Conservation (phyloP, 2,888 invertebrate species). For the Acleris holmiana region DNA sequence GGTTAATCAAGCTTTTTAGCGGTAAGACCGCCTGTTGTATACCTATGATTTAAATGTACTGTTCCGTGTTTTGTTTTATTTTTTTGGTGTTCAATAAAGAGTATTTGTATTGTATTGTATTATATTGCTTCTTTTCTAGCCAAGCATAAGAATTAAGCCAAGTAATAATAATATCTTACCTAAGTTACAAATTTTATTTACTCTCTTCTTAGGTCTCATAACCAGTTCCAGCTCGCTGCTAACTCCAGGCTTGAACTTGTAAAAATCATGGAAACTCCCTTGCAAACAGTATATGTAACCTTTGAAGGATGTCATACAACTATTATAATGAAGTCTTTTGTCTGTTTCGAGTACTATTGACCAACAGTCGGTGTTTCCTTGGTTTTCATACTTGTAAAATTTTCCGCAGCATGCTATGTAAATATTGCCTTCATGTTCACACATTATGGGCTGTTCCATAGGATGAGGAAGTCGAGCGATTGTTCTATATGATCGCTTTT, state of each 20-base stretch:
- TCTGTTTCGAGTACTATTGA: constrained; percentile 49
- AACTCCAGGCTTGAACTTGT: constrained; percentile 62
- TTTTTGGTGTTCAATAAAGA: too few relatives aligned
- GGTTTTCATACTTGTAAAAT: constrained; percentile 62
- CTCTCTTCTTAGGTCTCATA: constrained; percentile 55
- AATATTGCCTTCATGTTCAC: constrained; percentile 57
- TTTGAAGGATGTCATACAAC: constrained; percentile 60
- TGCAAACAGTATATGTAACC: constrained; percentile 69
- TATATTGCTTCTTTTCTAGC: too few relatives aligned
- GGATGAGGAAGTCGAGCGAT: constrained; percentile 66
- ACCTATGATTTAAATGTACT: too few relatives aligned
- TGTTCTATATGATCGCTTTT: constrained; percentile 55
- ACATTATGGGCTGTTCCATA: constrained; percentile 68
- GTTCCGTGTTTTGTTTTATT: too few relatives aligned
- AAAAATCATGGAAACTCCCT: constrained; percentile 61
- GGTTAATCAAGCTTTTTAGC: too few relatives aligned
- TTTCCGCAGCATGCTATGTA: constrained; percentile 64
- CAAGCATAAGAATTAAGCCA: too few relatives aligned
- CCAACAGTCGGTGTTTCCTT: constrained; percentile 57
- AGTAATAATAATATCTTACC: constrained; percentile 53
- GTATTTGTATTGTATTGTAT: too few relatives aligned
- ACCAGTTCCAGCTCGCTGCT: constrained; percentile 53
- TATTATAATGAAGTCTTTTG: constrained; percentile 48
- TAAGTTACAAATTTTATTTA: constrained; percentile 60
- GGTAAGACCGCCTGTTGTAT: too few relatives aligned